Evolutionary conservation across 2,888 invertebrate genomes (phyloP), one percentile per base, ranked within the genome.

Genomic region (Papilio gigon): DNA sequence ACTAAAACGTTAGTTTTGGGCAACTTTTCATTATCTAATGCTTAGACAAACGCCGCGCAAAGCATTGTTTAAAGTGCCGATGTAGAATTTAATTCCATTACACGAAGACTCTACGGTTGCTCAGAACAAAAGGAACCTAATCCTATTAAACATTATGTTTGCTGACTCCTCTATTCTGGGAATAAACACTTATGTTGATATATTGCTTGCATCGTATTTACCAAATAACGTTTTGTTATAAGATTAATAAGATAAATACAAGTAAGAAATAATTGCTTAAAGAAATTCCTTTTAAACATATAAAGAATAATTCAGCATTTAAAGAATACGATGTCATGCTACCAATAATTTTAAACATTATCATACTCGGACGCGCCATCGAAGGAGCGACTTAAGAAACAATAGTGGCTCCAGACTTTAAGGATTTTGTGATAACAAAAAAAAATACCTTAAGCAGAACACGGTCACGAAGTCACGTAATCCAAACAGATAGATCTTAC

Each of bases 401-500:
- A 74, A 76, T 75, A 76, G 77, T 74, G 76, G 74, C 73, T 73
- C 73, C 73, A 73, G 78, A 76, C 76, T 75, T 76, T 74, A 78
- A 75, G 77, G 80, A 80, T 78, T 77, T 78, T 76, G 77, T 79
- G 80, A 80, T 77, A 80, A 82, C 74, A 84, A 80, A 63, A 68
- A 79, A 82, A 82, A 80, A 76, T 71, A 76, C 73, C 72, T 75
- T 76, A 76, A 76, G 75, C 76, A 77, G 78, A 75, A 81, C 81
- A 80, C 77, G 77, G 80, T 80, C 84, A 80, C 81, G 81, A 82
- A 76, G 78, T 80, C 82, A 81, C 82, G 83, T 88, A 86, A 87
- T 86, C 84, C 86, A 83, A 87, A 86, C 84, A 87, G 80, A 87
- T 87, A 81, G 81, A 81, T 84, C 82, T 85, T 77, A 73, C 79